Evolutionary conservation across 2,797 vertebrate species (phyloP).

Genomic region (Betta splendens): DNA sequence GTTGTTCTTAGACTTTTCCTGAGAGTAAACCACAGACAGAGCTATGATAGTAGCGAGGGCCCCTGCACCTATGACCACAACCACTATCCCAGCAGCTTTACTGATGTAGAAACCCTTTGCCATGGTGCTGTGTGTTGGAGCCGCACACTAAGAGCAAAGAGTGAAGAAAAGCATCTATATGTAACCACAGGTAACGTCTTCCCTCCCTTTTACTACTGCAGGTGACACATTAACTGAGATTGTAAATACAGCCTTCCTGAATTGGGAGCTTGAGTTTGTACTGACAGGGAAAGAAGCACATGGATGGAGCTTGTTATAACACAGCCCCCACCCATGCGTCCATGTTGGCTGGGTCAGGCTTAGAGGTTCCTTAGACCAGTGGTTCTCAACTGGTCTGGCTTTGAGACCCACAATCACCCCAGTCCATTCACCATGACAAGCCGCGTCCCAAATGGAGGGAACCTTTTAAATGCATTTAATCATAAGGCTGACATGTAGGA

Average conservation of each 20-base stretch:
- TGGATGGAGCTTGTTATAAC: too few relatives aligned
- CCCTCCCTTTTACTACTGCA: conserved; percentile 39
- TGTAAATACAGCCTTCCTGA: conserved; percentile 15
- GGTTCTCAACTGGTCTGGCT: too few relatives aligned
- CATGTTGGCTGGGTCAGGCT: too few relatives aligned
- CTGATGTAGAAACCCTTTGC: conserved; percentile 89
- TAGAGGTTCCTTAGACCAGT: too few relatives aligned
- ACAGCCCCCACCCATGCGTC: too few relatives aligned
- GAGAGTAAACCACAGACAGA: conserved; percentile 86
- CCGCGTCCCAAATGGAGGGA: too few relatives aligned
- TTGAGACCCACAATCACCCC: too few relatives aligned
- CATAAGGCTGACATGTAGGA: too few relatives aligned
- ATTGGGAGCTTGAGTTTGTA: background rate
- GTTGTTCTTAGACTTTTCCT: conserved; percentile 81
- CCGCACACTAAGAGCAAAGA: conserved; percentile 12
- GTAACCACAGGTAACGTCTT: conserved; percentile 9
- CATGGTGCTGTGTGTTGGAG: conserved; percentile 73
- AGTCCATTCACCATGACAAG: too few relatives aligned
- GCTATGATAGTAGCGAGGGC: conserved; percentile 86
- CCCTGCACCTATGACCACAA: conserved; percentile 69
- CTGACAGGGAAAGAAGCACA: too few relatives aligned
- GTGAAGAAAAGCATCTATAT: conserved; percentile 42
- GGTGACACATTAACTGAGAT: conserved; percentile 67
- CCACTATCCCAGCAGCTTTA: conserved; percentile 75
- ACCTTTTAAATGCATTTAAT: too few relatives aligned